Base-by-base conservation (phyloP, 92 coral and sea anemone genomes). In the Scolanthus callimorphus region DNA sequence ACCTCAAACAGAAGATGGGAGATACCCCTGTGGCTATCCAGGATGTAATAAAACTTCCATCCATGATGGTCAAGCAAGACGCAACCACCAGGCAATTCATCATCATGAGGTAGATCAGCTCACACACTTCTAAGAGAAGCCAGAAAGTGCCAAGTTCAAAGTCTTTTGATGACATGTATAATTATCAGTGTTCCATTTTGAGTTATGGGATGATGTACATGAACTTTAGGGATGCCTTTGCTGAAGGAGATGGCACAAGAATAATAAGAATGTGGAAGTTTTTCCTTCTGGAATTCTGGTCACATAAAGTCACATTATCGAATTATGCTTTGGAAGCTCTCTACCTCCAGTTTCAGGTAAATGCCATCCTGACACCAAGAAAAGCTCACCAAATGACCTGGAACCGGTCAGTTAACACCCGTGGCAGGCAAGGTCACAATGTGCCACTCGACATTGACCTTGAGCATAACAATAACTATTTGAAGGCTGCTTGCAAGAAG, bases 391-490 rank as follows among this genome's bases (percentile, higher is more conserved):
- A 58, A 22, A 17, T 60, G n/a, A 30, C 13, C 21, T 71, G 71
- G 78, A 71, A 71, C 66, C 50, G 71, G 11, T 49, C 38, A 23
- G 70, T 67, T 4, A 74, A 74, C 29, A 64, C 30, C 26, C 4
- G 46, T 22, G 48, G 29, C 12, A 72, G 73, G 1, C 45, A 17
- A 21, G 82, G 82, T 17, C 41, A 58, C 4, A 76, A 76, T 19
- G 56, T 76, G 2, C 51, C 62, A 0, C 25, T 76, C 4, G 76
- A 76, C 31, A 58, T 76, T 10, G 82, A 70, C 2, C 55, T 67
- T 34, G 82, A 76, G 26, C 75, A 67, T 45, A 43, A 67, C 34
- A 76, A 66, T 11, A 57, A 49, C 25, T 67, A 67, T 27, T 56
- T 68, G 0, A 76, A 76, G 43, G 56, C 34, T 25, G 63, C 65